Base-by-base conservation (phyloP, 2,888 invertebrate genomes). In the Alviniconcha strummeri region DNA sequence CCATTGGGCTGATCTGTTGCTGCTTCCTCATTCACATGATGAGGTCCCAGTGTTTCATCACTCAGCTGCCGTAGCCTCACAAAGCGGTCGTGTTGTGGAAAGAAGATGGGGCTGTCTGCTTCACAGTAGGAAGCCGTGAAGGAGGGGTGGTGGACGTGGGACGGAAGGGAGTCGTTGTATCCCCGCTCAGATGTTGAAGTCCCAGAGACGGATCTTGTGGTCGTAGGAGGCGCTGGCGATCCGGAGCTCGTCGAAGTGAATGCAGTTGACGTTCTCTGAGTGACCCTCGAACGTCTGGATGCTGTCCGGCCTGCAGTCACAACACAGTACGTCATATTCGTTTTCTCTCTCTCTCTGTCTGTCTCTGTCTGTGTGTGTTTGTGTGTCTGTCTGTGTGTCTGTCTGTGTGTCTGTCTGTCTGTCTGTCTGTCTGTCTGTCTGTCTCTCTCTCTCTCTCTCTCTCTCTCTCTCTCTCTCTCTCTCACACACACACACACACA, bases 211-310 rank as follows among this genome's bases (percentile, higher is more conserved):
- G 57, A 92, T 90, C 82, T 90, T 92, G 85, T 92, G 85, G 82
- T 92, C 92, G 75, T 87, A 85, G 19, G 91, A 89, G 17, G 92
- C 92, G 85, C 90, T 92, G 55, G 90, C 91, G 13, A 92, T 92
- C 52, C 91, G 78, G 56, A 90, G 88, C 60, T 90, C 91, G 86
- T 92, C 91, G 87, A 92, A 91, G 80, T 89, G 88, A 5, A 92
- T 89, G 75, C 90, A 90, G 84, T 91, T 92, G 1, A 92, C 89
- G 74, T 88, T 86, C 55, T 89, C 84, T 6, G 87, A 85, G 74
- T 89, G 89, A 19, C 90, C 90, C 8, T 85, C 85, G 85, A 91
- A 92, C 6, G 91, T 92, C 85, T 92, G 92, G 36, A 90, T 84
- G 84, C 92, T 92, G 71, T 88, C 87, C 9, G 88, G 88, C 78